Evolutionary conservation across 2,113 vertebrate genomes (phyloP).

Genomic region (Carettochelys insculpta): DNA sequence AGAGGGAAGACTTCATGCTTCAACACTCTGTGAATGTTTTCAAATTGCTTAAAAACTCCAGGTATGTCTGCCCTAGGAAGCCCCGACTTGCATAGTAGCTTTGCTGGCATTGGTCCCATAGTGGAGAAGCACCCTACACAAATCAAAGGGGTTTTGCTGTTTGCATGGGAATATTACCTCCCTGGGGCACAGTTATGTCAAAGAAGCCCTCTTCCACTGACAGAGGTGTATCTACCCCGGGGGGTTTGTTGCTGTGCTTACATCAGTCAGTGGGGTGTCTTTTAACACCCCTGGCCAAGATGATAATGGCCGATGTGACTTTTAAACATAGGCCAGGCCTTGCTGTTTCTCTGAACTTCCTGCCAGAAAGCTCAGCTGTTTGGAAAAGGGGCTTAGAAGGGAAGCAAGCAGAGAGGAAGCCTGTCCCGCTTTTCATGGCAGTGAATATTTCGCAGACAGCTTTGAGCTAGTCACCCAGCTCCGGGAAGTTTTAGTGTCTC

Average conservation of each 20-base stretch:
- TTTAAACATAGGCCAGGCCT: neutral
- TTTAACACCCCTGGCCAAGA: neutral
- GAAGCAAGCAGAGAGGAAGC: neutral
- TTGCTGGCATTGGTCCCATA: neutral
- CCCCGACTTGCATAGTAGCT: neutral
- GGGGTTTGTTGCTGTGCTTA: neutral
- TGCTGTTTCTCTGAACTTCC: neutral
- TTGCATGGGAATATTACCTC: neutral
- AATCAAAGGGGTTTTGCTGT: neutral
- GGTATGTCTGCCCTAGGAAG: neutral
- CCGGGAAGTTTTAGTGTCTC: too few relatives aligned
- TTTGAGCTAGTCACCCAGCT: neutral
- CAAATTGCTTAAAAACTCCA: neutral
- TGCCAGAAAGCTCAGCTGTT: accelerated
- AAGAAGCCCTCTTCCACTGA: neutral
- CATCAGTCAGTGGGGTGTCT: neutral
- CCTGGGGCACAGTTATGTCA: neutral
- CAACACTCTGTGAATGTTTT: neutral
- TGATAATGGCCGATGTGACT: neutral
- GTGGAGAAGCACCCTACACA: neutral
- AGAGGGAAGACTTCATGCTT: neutral
- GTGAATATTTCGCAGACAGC: neutral
- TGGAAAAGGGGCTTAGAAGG: neutral
- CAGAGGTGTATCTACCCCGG: neutral
- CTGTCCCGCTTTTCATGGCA: neutral